Conservation (phyloP, 2,113 vertebrate species). For the Panurus biarmicus region DNA sequence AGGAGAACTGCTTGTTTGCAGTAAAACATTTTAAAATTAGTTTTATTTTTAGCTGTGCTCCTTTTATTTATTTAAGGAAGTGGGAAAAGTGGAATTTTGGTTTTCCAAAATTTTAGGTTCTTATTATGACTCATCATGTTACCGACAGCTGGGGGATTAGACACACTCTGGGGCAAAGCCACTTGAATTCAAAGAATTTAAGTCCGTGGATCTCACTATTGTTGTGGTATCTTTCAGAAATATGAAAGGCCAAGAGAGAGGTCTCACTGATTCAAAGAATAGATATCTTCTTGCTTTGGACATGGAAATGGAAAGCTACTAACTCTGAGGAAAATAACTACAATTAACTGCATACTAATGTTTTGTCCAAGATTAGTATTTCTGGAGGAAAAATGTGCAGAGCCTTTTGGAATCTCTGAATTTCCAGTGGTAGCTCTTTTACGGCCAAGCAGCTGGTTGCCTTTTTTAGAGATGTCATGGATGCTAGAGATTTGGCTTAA, state of each 20-base stretch:
- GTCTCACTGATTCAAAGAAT: background rate
- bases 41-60: background rate
- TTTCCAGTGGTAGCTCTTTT: background rate
- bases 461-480: background rate
- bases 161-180: background rate
- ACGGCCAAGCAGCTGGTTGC: background rate
- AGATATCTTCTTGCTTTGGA: background rate
- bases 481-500: conserved; percentile 13
- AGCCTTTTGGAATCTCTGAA: background rate
- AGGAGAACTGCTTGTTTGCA: background rate
- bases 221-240: background rate
- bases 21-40: background rate
- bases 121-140: background rate
- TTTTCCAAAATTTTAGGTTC: background rate
- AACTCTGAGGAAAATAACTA: background rate
- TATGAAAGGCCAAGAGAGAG: background rate
- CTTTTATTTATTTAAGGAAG: background rate
- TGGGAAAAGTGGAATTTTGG: background rate
- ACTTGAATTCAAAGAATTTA: background rate
- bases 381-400: background rate
- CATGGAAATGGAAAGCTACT: background rate
- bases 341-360: background rate
- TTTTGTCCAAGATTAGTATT: background rate
- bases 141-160: background rate
- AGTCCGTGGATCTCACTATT: background rate